Evolutionary conservation across 2,113 vertebrate species (phyloP), one percentile per base, ranked within the genome.

Genomic region (Cyanistes caeruleus): DNA sequence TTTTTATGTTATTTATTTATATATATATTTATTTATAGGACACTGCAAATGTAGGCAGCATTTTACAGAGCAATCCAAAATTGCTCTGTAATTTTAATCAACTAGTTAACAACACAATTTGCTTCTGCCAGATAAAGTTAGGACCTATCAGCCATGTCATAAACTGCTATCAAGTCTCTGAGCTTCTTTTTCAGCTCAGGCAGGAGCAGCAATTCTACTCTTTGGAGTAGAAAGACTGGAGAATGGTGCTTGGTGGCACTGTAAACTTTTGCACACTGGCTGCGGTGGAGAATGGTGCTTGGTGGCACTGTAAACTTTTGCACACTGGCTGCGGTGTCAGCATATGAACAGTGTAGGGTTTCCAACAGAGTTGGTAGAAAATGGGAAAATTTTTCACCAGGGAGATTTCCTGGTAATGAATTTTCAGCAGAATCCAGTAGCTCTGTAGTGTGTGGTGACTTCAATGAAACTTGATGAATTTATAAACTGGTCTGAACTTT

Each of bases 61-160:
- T 58, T 81, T 93, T 77, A 48, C 15, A 74, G 33, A 74, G 48
- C 17, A 93, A 74, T 55, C 72, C 49, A 77, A 86, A 95, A 76
- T 31, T 91, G 37, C 49, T 84, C 52, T 78, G 77, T 39, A 84
- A 72, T 89, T 95, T 46, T 51, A 89, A 93, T 89, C 60, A 94
- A 51, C 10, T 39, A 49, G 44, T 58, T 84, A 87, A 78, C n/a
- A 88, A 56, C 41, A 53, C 55, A 43, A 95, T 96, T 95, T 90
- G 20, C 43, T 85, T 81, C 64, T 86, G 44, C 25, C 58, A 77
- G 83, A 84, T 89, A 84, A 90, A 90, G 60, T 63, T 84, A 86
- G 59, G 44, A 79, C 24, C 21, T 79, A 82, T 79, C 58, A 91
- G 19, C 65, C 72, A 30, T 30, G 35, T 90, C 75, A 55, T n/a